Conservation (phyloP, 2,888 invertebrate genomes). For the Cenopis cana region DNA sequence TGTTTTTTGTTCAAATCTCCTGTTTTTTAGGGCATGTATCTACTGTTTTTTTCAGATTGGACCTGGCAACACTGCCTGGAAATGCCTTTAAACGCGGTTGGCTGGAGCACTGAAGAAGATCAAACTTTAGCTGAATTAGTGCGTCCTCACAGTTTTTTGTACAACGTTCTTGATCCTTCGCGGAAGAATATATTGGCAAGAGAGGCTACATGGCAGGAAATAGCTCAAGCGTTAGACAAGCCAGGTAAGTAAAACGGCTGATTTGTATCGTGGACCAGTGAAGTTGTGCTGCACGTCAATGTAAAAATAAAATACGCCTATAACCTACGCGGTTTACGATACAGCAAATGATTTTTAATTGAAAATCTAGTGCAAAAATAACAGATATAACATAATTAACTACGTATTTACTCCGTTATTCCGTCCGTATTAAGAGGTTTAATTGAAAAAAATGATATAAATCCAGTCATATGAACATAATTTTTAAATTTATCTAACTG, state of each 20-base stretch:
- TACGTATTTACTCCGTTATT: too few species aligned
- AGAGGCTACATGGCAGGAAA: constrained; percentile 76
- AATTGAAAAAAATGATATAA: not conserved
- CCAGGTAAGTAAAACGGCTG: constrained; percentile 64
- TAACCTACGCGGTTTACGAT: not conserved
- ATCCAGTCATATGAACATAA: too few species aligned
- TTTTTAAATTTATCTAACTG: not conserved
- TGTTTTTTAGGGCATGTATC: too few species aligned
- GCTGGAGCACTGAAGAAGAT: constrained; percentile 75
- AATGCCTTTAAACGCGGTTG: constrained; percentile 77
- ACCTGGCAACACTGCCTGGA: too few species aligned
- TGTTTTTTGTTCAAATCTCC: too few species aligned
- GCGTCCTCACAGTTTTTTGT: constrained; percentile 72
- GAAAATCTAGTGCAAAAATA: not conserved
- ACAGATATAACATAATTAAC: not conserved
- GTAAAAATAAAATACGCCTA: constrained; percentile 45
- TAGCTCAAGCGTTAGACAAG: constrained; percentile 70
- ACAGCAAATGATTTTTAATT: not conserved
- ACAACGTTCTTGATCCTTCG: constrained; percentile 71
- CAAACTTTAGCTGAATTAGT: constrained; percentile 74
- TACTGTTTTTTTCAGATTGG: too few species aligned
- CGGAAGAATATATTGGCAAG: constrained; percentile 75
- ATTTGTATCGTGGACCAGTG: constrained; percentile 46
- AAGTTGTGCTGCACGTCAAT: constrained; percentile 63
- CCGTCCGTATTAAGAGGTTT: too few species aligned